Base-by-base conservation (phyloP, 92 coral and sea anemone genomes). In the Paragorgia papillata region DNA sequence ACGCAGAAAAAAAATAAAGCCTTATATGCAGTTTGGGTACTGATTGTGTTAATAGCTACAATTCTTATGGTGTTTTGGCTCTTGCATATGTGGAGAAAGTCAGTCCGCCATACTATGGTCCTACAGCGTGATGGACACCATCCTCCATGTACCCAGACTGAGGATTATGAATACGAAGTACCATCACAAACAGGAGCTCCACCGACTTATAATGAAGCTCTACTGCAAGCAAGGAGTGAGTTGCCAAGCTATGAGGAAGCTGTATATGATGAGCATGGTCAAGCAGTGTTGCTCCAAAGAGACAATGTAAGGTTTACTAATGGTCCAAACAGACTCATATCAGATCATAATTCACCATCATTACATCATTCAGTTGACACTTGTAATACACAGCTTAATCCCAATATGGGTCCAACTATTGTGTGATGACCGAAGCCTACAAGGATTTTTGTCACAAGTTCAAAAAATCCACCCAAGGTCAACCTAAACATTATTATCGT, bases 11-110 rank as follows among this genome's bases (percentile, higher is more conserved):
- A 79, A 3, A 41, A 80, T 7, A 74, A 89, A 43, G 57, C 97
- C 9, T 87, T 96, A 92, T 95, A 95, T 81, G 85, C 85, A 59
- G 85, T 91, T 57, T 95, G 99, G 99, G 89, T 93, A 2, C 86
- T 95, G 13, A 82, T 91, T 63, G 86, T 89, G 13, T 88, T 91
- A 1, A 82, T 90, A 2, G 96, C 87, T 17, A 81, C 87, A 86
- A 61, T 95, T 8, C 75, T 95, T 8, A 88, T 95, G 75, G 99
- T 92, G 0, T 73, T 91, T 1, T 95, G 99, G 99, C 73, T 95
- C 48, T 91, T 97, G 97, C 75, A 87, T 39, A 92, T 90, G 8
- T 95, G 99, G 99, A 84, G 83, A 21, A 95, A 83, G 66, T 80
- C 83, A 67, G 74, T 86, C 19, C 79, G 84, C 10, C 87, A 87